Evolutionary conservation across 1,140 invertebrate species (phyloP).

Genomic region (Calephelis nemesis): DNA sequence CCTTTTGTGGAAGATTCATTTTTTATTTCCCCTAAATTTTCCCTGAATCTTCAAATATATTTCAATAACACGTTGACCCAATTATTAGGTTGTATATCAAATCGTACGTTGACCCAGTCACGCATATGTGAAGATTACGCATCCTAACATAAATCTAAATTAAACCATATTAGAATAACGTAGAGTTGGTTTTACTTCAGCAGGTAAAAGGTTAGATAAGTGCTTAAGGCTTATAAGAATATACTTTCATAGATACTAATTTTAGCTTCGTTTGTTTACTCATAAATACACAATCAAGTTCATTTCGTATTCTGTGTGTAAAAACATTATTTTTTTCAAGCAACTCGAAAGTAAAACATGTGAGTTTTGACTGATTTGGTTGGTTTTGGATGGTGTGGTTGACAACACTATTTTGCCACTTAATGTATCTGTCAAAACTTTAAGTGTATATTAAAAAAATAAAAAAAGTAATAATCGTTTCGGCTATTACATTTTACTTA

Average conservation of each 20-base stretch:
- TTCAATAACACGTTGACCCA: conserved; percentile 27
- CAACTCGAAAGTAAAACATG: no score
- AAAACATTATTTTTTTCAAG: no score
- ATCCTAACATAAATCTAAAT: conserved; percentile 30
- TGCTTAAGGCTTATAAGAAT: conserved; percentile 7
- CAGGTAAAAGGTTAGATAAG: conserved; percentile 1
- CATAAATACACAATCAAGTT: background rate
- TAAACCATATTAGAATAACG: conserved; percentile 22
- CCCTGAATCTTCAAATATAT: background rate
- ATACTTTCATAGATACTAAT: conserved; percentile 9
- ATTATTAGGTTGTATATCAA: conserved; percentile 34
- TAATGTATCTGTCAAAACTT: no score
- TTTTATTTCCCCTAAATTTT: background rate
- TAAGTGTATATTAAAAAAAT: no score
- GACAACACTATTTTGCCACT: no score
- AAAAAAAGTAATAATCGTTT: no score
- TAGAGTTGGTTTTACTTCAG: conserved; percentile 28
- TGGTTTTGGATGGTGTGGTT: no score
- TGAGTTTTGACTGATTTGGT: no score
- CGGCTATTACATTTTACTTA: no score
- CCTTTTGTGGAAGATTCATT: background rate
- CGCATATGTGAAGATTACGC: conserved; percentile 57
- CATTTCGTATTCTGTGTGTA: no score
- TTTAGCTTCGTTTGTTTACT: conserved; percentile 9
- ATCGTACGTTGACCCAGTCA: conserved; percentile 53